These are phyloP conservation scores for Pongo abelii DNA, from an alignment of 2,113 vertebrate genomes.

Conservation along the genomic window DNA sequence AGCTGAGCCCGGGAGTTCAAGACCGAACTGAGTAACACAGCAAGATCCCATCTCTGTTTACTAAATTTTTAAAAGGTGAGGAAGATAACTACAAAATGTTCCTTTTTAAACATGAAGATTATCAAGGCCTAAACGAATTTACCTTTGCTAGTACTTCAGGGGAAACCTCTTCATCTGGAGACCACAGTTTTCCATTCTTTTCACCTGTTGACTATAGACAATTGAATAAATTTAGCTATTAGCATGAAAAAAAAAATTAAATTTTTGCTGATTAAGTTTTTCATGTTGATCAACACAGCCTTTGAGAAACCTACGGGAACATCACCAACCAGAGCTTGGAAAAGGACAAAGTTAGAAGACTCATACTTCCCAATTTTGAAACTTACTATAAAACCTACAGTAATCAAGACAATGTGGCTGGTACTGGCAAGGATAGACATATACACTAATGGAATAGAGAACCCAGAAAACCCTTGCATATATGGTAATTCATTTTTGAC, in stretches of 20 bases:
- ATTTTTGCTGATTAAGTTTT: conserved; percentile 3
- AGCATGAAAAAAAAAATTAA: not conserved
- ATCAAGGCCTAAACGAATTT: conserved; percentile 55
- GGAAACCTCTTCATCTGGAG: conserved; percentile 97
- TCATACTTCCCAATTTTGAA: not conserved
- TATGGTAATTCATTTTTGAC: not conserved
- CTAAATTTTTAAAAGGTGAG: not conserved
- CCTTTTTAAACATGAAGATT: not conserved
- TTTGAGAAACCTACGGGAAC: not conserved
- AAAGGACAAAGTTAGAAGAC: conserved; percentile 18
- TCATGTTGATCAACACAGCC: not conserved
- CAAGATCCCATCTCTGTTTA: too few species aligned
- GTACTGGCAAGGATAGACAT: not conserved
- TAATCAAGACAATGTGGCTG: not conserved
- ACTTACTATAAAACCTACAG: not conserved
- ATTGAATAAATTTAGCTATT: conserved; percentile 76
- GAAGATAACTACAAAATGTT: not conserved
- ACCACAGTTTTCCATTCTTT: conserved; percentile 98
- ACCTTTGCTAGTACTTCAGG: conserved; percentile 98
- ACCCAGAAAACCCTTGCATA: not conserved
- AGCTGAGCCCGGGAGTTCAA: too few species aligned
- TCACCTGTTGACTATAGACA: conserved; percentile 94
- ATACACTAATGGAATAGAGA: not conserved
- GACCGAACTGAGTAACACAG: too few species aligned
- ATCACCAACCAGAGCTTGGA: not conserved